Percentiles rank a stretch among this genome's conserved stretches.
These are phyloP conservation scores for Pteromalus puparum DNA, from an alignment of 1,140 invertebrate genomes.

Conservation along the genomic window DNA sequence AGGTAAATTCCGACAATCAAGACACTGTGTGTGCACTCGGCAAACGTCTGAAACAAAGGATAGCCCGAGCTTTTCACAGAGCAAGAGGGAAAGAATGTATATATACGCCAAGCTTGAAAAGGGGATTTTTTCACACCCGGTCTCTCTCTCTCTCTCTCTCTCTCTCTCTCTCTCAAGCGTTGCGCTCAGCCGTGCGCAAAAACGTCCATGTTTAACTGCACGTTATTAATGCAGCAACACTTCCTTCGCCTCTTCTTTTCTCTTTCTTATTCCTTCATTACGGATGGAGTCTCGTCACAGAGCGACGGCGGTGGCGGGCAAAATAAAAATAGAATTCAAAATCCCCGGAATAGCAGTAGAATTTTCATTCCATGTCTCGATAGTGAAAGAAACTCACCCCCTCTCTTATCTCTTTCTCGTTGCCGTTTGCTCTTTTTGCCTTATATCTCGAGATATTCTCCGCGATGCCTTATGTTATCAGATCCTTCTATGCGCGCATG, in stretches of 20 bases:
- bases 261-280: neutral
- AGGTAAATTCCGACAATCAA: neutral
- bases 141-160: neutral
- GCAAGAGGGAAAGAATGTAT: neutral
- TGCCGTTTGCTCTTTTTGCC: too few relatives aligned
- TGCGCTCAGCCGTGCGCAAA: neutral
- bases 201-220: neutral
- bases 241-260: neutral
- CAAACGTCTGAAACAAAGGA: neutral
- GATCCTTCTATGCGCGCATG: too few relatives aligned
- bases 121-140: neutral
- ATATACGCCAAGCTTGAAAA: neutral
- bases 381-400: too few relatives aligned
- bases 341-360: too few relatives aligned
- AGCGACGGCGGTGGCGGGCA: neutral
- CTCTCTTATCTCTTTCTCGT: too few relatives aligned
- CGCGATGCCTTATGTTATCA: too few relatives aligned
- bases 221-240: conserved; percentile 11
- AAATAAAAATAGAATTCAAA: neutral
- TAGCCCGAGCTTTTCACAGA: neutral
- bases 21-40: neutral
- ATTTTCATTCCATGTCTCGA: too few relatives aligned
- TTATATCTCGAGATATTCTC: too few relatives aligned
- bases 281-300: neutral
- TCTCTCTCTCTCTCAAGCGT: neutral